Evolutionary conservation across 2,888 invertebrate species (phyloP).

Genomic region (Aporophyla lueneburgensis): DNA sequence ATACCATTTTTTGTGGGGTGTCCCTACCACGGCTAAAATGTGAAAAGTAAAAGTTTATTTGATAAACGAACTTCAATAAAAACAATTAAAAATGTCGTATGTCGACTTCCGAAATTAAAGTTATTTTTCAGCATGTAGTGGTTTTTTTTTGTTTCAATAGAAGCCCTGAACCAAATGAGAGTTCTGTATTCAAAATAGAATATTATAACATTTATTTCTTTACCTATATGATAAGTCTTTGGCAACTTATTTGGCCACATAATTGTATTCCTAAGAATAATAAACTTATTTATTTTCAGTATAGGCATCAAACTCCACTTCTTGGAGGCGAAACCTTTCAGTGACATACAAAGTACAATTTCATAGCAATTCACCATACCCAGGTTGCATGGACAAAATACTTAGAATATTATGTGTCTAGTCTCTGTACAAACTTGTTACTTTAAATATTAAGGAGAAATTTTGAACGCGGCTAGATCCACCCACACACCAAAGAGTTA

Average conservation of each 20-base stretch:
- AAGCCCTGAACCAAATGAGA: no score
- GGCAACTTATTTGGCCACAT: neutral
- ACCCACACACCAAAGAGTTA: neutral
- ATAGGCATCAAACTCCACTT: neutral
- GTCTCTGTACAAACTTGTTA: neutral
- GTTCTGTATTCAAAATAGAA: no score
- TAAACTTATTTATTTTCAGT: neutral
- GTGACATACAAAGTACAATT: neutral
- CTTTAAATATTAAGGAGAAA: neutral
- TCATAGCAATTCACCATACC: neutral
- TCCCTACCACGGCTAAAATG: no score
- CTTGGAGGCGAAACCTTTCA: neutral
- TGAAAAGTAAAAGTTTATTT: no score
- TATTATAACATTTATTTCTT: no score
- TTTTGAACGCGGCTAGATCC: neutral
- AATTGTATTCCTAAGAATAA: neutral
- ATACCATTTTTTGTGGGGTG: no score
- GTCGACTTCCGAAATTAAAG: no score
- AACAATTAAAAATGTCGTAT: no score
- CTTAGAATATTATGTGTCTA: neutral
- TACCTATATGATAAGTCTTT: no score
- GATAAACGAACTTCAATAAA: no score
- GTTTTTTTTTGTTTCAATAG: no score
- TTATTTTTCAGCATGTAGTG: no score
- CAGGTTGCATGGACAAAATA: neutral